A percentile compares a stretch with the other conserved stretches of the same genome.
Evolutionary conservation across 1,140 invertebrate species (phyloP).

Genomic region (Chironomus striatipennis): DNA sequence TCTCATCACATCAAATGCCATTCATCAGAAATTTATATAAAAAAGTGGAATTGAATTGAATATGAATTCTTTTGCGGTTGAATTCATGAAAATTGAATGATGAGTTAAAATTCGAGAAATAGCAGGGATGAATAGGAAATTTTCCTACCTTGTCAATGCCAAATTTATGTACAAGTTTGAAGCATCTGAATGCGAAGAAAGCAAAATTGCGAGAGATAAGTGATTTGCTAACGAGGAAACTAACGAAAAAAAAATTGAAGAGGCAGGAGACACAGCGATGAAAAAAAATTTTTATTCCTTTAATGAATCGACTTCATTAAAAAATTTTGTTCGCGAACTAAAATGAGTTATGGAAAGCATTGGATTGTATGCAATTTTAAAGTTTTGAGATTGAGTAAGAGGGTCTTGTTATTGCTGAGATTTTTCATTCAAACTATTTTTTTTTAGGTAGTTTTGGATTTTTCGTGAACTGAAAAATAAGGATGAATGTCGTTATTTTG

Average conservation of each 20-base stretch:
- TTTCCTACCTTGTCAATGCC: not conserved
- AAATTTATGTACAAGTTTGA: not conserved
- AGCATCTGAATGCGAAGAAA: not conserved
- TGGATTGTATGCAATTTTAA: not conserved
- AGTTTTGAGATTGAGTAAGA: not conserved
- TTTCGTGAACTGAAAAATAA: too few species aligned
- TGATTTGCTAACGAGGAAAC: constrained; percentile 22
- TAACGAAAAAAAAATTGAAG: not conserved
- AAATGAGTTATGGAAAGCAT: not conserved
- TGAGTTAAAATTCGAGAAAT: not conserved
- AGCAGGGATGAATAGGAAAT: not conserved
- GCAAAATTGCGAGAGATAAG: not conserved
- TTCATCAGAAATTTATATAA: not conserved
- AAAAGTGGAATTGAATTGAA: not conserved
- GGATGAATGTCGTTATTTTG: too few species aligned
- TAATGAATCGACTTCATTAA: constrained; percentile 24
- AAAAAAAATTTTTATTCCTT: not conserved
- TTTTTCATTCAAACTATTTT: too few species aligned
- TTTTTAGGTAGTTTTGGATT: too few species aligned
- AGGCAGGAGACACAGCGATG: too few species aligned
- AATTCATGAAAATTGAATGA: constrained; percentile 21
- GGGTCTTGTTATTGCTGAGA: too few species aligned
- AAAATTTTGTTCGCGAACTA: not conserved
- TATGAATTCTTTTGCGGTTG: constrained; percentile 18
- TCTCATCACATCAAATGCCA: constrained; percentile 6